Evolutionary conservation across 2,888 invertebrate genomes (phyloP), one percentile per base, ranked within the genome.

Genomic region (Mylabris sibirica): DNA sequence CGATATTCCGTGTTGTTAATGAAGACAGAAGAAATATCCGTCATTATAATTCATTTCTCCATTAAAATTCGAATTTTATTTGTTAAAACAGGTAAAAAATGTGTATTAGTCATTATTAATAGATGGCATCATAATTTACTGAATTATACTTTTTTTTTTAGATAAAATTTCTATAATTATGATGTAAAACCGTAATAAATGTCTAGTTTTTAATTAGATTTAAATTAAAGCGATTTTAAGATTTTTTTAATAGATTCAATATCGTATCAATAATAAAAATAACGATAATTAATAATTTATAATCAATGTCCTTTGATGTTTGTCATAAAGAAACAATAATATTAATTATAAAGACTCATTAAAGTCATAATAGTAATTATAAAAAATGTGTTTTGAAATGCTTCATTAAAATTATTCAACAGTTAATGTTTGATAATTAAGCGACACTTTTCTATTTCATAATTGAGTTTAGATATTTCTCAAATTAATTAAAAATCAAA

Each of bases 341-440:
- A 44, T 44, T n/a, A 17, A 44, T 44, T 12, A 17, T 4, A 3
- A 12, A 44, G n/a, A 17, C n/a, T n/a, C 11, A 38, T 38, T 38
- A 3, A 38, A 38, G 12, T 12, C 1, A 17, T 44, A 44, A 44
- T 17, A 44, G n/a, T n/a, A 44, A 44, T 44, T 44, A 44, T 17
- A 44, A 44, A 44, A n/a, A 17, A 44, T 44, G 44, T 44, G 44
- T 44, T 44, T 44, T 17, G 44, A 44, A 44, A 44, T 44, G 44
- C 6, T 44, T 44, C 44, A 44, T 44, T 44, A 44, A 44, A 44
- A 44, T 44, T 17, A 17, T 44, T 17, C n/a, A 44, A 17, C n/a
- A 44, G 44, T 38, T 12, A 12, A 38, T 38, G 14, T 38, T 38
- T 14, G 3, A 14, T 38, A 38, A 38, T 12, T 14, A 38, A 38